Conservation (phyloP, 2,113 vertebrate species). For the Marmota monax region DNA sequence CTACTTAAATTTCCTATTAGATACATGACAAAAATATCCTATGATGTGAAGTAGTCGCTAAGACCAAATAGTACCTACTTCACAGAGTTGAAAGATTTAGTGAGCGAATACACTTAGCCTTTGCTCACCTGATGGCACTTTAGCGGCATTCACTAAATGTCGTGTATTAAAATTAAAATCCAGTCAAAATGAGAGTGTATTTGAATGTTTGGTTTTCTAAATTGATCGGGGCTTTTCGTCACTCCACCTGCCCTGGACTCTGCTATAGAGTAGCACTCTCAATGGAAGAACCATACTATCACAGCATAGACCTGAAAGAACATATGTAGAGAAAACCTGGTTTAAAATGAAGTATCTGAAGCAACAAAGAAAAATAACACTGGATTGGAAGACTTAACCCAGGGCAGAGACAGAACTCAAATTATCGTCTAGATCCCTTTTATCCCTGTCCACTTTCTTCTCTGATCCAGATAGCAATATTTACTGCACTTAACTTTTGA, state of each 20-base stretch:
- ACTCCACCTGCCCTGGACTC: neutral
- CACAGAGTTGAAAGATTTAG: slow-evolving; percentile 71
- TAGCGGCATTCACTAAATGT: slow-evolving; percentile 2
- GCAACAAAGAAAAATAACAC: neutral
- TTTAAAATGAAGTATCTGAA: neutral
- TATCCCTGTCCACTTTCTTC: neutral
- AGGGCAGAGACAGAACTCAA: neutral
- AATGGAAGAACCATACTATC: neutral
- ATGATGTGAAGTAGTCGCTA: slow-evolving; percentile 87
- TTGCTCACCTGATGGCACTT: neutral
- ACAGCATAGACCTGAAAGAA: neutral
- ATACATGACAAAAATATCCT: slow-evolving; percentile 96
- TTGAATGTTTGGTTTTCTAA: neutral
- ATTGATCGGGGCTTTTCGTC: neutral
- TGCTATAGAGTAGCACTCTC: neutral
- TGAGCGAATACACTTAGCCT: slow-evolving; percentile 12
- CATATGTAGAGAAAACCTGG: neutral
- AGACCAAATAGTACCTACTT: slow-evolving; percentile 81
- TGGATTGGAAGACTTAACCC: neutral
- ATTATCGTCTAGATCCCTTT: neutral
- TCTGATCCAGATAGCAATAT: neutral
- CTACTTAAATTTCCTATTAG: slow-evolving; percentile 92
- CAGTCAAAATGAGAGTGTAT: neutral
- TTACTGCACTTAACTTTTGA: neutral
- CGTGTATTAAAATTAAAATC: neutral